Evolutionary conservation across 2,888 invertebrate genomes (phyloP), one percentile per base, ranked within the genome.

Genomic region (Zhengitettix transpicula): DNA sequence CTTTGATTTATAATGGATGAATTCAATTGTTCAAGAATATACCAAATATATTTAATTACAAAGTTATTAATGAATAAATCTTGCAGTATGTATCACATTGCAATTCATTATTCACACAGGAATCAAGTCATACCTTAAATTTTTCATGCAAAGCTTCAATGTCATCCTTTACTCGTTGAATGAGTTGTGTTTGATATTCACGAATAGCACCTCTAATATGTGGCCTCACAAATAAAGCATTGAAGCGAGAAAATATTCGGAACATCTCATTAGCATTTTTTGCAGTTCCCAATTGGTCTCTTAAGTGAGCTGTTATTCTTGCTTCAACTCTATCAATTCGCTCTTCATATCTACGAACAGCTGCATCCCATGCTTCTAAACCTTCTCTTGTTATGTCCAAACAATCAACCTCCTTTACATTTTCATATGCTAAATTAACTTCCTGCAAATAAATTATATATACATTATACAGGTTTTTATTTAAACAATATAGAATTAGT

Each of bases 231-330:
- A 99, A 99, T 57, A 99, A 78, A 0, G 98, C 98, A 75, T 99
- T 99, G 78, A 98, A 99, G 16, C 98, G 85, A 0, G 96, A 96
- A 77, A 92, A 92, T 68, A 99, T 99, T 60, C 96, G 82, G 77
- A 99, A 99, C 99, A 99, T 99, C 74, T 99, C 99, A 72, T 98
- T 98, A 17, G 99, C 99, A 76, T 98, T 98, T 76, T 96, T 96
- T 0, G 99, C 98, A 0, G 95, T 96, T 58, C 97, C 98, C 47
- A 99, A 79, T 73, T 99, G 98, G 75, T 99, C 98, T 61, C 98
- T 83, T 9, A 99, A 81, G 71, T 96, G 91, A 0, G 97, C 94
- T 1, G 99, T 99, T 67, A 99, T 99, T 65, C 96, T 83, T 0
- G 97, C 92, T 76, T 99, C 99, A 3, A 99, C 98, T 62, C 97